These are phyloP conservation scores for Percopsis transmontana DNA, from an alignment of 2,113 vertebrate genomes.

Conservation along the genomic window DNA sequence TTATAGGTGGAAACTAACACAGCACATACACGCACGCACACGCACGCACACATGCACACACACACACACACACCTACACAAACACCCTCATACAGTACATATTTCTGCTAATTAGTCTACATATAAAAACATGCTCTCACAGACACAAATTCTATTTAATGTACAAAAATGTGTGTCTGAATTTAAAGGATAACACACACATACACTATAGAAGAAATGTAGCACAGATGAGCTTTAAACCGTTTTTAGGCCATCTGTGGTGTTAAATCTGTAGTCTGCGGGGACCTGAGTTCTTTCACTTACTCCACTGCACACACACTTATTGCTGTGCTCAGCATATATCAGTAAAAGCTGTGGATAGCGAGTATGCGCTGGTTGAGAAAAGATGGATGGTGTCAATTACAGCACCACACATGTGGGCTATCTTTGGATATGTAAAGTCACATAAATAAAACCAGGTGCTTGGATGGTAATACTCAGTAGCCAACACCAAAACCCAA, in stretches of 20 bases:
- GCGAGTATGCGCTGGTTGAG: slow-evolving; percentile 27
- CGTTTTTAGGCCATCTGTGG: slow-evolving; percentile 58
- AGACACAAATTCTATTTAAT: background rate
- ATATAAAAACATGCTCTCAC: background rate
- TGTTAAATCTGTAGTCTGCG: slow-evolving; percentile 56
- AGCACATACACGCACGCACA: background rate
- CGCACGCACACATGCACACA: slow-evolving; percentile 11
- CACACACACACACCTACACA: slow-evolving; percentile 15
- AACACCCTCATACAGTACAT: background rate
- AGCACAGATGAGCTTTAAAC: slow-evolving; percentile 53
- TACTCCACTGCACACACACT: slow-evolving; percentile 34
- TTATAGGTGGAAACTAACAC: background rate
- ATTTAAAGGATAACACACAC: too few species aligned
- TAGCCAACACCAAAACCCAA: background rate
- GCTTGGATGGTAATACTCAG: background rate
- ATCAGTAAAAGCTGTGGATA: slow-evolving; percentile 39
- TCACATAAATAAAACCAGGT: slow-evolving; percentile 33
- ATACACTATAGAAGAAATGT: slow-evolving; percentile 19
- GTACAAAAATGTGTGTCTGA: too few species aligned
- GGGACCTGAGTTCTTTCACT: slow-evolving; percentile 45
- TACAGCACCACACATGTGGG: slow-evolving; percentile 18
- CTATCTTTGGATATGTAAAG: slow-evolving; percentile 32
- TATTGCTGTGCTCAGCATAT: slow-evolving; percentile 57
- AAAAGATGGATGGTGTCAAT: slow-evolving; percentile 59
- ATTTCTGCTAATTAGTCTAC: too few species aligned